Evolutionary conservation across 1,140 invertebrate species (phyloP), one percentile per base, ranked within the genome.

Genomic region (Pomacea maculata): DNA sequence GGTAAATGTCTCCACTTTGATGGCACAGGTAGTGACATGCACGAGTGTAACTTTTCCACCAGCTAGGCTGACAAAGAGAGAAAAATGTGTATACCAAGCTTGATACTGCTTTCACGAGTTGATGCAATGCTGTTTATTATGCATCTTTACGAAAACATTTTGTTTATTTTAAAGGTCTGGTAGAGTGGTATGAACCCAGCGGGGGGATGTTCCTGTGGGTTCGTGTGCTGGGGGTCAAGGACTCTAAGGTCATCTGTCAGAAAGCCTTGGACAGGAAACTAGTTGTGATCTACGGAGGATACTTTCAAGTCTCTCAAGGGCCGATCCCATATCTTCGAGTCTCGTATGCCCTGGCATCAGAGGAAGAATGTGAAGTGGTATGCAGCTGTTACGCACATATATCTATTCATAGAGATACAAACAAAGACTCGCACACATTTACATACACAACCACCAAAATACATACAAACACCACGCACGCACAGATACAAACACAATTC

Each of bases 151-250:
- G 34, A 45, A 45, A 5, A 45, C 34, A 2, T 2, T 45, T 45
- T 45, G 34, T 45, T 45, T 45, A 45, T 61, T 61, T 61, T 61
- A 17, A 61, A n/a, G 94, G 93, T 57, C 88, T 96, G 3, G 95
- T 93, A 11, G 93, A 95, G 64, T 96, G 95, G 93, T 86, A 90
- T 10, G 83, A 92, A 55, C 95, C 95, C 1, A 88, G 89, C 2
- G 95, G 94, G 15, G 95, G 95, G 4, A 94, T 96, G 92, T 96
- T 96, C 90, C 91, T 96, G 14, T 96, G 95, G 95, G 92, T 96
- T 14, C 93, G 94, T 87, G 92, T 95, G 2, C 91, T 90, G 15
- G 94, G 93, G 11, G 91, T 96, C 0, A 89, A 93, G 0, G 95
- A 96, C 86, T 94, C 95, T 7, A 93, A 94, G 81, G 94, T 96